Conservation (phyloP, 2,888 invertebrate genomes). For the Drosophila prostipennis region DNA sequence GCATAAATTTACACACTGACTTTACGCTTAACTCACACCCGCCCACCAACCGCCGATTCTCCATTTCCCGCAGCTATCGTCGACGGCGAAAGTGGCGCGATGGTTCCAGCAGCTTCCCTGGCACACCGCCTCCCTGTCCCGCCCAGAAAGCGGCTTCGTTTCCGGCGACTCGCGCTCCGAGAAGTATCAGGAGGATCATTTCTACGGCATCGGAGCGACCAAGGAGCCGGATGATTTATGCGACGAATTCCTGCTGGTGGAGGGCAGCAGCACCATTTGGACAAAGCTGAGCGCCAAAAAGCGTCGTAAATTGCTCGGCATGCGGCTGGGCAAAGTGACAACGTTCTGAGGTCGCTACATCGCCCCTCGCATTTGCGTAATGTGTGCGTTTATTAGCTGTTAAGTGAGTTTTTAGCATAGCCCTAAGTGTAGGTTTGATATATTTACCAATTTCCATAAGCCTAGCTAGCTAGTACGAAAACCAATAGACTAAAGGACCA, state of each 20-base stretch:
- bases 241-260: constrained; percentile 87
- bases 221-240: constrained; percentile 84
- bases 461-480: constrained; percentile 58
- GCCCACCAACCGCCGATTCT: neutral
- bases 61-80: constrained; percentile 86
- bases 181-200: constrained; percentile 85
- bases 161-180: constrained; percentile 87
- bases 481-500: constrained; percentile 77
- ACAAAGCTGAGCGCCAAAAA: constrained; percentile 89
- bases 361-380: constrained; percentile 44
- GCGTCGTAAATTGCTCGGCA: constrained; percentile 88
- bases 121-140: constrained; percentile 87
- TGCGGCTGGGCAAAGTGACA: constrained; percentile 90
- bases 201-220: constrained; percentile 67
- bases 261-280: constrained; percentile 88
- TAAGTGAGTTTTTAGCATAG: constrained; percentile 60
- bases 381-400: constrained; percentile 79
- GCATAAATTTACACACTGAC: constrained; percentile 78
- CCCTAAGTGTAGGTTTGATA: constrained; percentile 48
- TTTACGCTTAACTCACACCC: constrained; percentile 23
- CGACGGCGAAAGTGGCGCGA: constrained; percentile 91
- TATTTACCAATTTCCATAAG: constrained; percentile 16
- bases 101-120: constrained; percentile 90
- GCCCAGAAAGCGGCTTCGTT: constrained; percentile 91
- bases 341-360: constrained; percentile 85